Conservation (phyloP, 2,797 vertebrate genomes). For the Neosilurus mollespiculum region DNA sequence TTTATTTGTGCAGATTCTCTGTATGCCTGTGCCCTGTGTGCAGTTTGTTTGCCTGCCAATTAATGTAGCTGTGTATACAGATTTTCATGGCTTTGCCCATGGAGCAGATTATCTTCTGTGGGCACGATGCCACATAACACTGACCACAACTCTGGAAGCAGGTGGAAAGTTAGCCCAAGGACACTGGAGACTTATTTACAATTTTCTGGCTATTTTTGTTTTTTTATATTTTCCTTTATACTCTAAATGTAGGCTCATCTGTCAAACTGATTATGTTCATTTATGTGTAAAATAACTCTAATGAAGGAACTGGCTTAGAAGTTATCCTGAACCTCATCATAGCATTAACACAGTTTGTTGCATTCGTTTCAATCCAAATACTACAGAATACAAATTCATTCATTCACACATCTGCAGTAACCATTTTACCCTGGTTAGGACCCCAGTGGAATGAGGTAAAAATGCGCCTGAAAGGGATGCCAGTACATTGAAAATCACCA, state of each 20-base stretch:
- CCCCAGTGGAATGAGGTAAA: background rate
- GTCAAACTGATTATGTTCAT: background rate
- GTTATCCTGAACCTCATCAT: background rate
- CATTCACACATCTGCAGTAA: background rate
- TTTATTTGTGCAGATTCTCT: conserved; percentile 16
- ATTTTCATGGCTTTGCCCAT: conserved; percentile 31
- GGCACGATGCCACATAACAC: conserved; percentile 39
- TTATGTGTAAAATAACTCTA: background rate
- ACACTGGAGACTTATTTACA: background rate
- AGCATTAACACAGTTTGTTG: background rate
- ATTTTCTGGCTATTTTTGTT: background rate
- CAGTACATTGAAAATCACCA: background rate
- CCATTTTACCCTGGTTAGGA: background rate
- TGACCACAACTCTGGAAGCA: conserved; percentile 31
- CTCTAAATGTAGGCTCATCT: too few species aligned
- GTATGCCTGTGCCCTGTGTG: conserved; percentile 34
- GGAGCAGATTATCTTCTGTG: conserved; percentile 46
- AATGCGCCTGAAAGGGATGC: background rate
- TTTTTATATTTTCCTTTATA: background rate
- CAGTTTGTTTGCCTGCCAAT: conserved; percentile 24
- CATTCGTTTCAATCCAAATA: background rate
- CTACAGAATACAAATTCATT: background rate
- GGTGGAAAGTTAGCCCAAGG: conserved; percentile 32
- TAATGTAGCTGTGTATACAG: conserved; percentile 35
- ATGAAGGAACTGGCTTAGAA: background rate